Conservation (phyloP, 1,140 invertebrate genomes). For the Brachionus manjavacas region DNA sequence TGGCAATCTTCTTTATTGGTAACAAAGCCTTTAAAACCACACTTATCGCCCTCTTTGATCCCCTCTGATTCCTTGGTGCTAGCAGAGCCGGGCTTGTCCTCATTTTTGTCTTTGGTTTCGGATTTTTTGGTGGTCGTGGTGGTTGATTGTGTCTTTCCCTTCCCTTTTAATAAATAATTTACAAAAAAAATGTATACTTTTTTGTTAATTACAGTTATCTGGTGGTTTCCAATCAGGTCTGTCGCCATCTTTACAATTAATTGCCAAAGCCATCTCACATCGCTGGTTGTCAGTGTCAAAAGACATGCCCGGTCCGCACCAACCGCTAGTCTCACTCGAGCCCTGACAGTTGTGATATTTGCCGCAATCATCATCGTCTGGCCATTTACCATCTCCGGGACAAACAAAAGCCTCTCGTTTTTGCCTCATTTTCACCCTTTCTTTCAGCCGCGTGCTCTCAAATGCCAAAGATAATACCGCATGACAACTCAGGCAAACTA, state of each 20-base stretch:
- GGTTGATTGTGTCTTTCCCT: slow-evolving; percentile 1
- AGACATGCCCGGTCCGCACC: slow-evolving; percentile 42
- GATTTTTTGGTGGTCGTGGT: slow-evolving; percentile 25
- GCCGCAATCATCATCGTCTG: slow-evolving; percentile 30
- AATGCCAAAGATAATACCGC: not conserved
- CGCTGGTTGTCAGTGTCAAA: slow-evolving; percentile 40
- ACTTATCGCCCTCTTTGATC: not conserved
- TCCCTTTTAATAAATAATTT: not conserved
- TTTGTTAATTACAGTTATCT: not conserved
- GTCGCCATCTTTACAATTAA: slow-evolving; percentile 41
- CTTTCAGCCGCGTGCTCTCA: not conserved
- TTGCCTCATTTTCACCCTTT: not conserved
- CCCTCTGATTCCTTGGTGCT: not conserved
- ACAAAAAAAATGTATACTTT: not conserved
- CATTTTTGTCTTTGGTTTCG: not conserved
- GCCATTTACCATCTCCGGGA: slow-evolving; percentile 41
- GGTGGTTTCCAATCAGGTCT: slow-evolving; percentile 43
- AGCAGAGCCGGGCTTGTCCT: not conserved
- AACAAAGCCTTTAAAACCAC: slow-evolving; percentile 25
- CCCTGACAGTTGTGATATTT: slow-evolving; percentile 36
- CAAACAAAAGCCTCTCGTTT: slow-evolving; percentile 28
- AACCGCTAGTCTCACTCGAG: not conserved
- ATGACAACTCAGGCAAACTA: not conserved
- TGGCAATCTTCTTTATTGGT: slow-evolving; percentile 34
- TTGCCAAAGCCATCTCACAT: slow-evolving; percentile 11